A percentile compares a stretch with the other conserved stretches of the same genome.
Evolutionary conservation across 2,797 vertebrate species (phyloP).

Genomic region (Liasis olivaceus): DNA sequence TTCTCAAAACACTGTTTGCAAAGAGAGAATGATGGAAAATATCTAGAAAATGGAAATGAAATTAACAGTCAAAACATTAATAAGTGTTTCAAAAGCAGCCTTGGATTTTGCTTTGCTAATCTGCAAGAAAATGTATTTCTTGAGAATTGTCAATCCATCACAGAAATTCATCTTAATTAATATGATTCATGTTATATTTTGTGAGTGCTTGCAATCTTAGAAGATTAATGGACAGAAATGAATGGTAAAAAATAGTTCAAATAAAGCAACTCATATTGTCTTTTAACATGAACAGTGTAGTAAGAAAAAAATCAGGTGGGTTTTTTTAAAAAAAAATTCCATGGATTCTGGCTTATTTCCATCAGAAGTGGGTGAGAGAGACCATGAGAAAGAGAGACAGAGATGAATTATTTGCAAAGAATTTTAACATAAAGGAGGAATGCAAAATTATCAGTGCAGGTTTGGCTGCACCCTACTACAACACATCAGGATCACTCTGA

Average conservation of each 20-base stretch:
- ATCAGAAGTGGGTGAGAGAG: background rate
- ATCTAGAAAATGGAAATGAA: constrained; percentile 12
- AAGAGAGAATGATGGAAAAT: background rate
- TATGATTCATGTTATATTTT: constrained; percentile 46
- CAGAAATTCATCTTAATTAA: constrained; percentile 63
- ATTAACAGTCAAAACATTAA: background rate
- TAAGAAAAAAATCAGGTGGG: background rate
- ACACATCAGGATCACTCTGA: background rate
- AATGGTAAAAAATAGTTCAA: constrained; percentile 43
- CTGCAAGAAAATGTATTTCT: constrained; percentile 46
- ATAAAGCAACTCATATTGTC: constrained; percentile 42
- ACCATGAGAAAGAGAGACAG: constrained; percentile 2
- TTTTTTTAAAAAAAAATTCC: constrained; percentile 26
- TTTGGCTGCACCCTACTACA: background rate
- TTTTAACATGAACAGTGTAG: constrained; percentile 28
- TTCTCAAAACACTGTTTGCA: constrained; percentile 1
- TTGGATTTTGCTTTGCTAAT: constrained; percentile 26
- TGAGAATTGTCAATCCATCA: background rate
- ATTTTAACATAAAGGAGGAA: background rate
- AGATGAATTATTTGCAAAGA: background rate
- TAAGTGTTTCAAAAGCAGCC: background rate
- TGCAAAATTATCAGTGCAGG: background rate
- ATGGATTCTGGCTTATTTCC: constrained; percentile 45
- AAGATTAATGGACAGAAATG: constrained; percentile 56
- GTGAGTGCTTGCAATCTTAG: constrained; percentile 44